Evolutionary conservation across 2,888 invertebrate species (phyloP), one percentile per base, ranked within the genome.

Genomic region (Ophioninae sp.): DNA sequence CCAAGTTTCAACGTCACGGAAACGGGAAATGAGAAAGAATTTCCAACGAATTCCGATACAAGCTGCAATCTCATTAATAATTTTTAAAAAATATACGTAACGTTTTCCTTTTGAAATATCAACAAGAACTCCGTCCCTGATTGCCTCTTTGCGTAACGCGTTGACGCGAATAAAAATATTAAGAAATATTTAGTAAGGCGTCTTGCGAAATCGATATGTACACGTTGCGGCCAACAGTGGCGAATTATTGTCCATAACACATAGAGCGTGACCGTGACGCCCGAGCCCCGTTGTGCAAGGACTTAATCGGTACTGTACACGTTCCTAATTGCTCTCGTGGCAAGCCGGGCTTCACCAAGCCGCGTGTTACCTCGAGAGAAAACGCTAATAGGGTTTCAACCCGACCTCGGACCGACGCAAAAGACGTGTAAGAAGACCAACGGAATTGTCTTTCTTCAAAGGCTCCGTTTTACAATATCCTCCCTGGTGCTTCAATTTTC

Each of bases 371-470:
- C 61, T 67, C 84, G 56, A 75, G 83, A 69, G 51, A 74, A 71
- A 69, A 73, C 83, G 78, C 65, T 75, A 74, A 84, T 84, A 84
- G 74, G 84, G 84, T 72, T 84, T 84, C 84, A 65, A 30, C 23
- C 73, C 44, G 77, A 68, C 76, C 75, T 77, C 77, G 80, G 61
- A n/a, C 51, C 73, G 30, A 30, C 75, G 68, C 59, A 51, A 68
- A 37, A 67, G 39, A 51, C 39, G 30, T 63, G 39, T 64, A 59
- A 64, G 64, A 79, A 76, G 71, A 78, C 72, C 72, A 51, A 7
- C 39, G 17, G 10, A 69, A 69, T 30, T 68, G 68, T 58, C 65
- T 67, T 61, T 41, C 23, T n/a, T 59, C 58, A 67, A 63, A 63
- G 39, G 5, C 23, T 51, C 23, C 51, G 39, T 13, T 37, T 37